These are phyloP conservation scores for Astropecten irregularis DNA, from an alignment of 53 echinoderm and acorn worm genomes.

Conservation along the genomic window DNA sequence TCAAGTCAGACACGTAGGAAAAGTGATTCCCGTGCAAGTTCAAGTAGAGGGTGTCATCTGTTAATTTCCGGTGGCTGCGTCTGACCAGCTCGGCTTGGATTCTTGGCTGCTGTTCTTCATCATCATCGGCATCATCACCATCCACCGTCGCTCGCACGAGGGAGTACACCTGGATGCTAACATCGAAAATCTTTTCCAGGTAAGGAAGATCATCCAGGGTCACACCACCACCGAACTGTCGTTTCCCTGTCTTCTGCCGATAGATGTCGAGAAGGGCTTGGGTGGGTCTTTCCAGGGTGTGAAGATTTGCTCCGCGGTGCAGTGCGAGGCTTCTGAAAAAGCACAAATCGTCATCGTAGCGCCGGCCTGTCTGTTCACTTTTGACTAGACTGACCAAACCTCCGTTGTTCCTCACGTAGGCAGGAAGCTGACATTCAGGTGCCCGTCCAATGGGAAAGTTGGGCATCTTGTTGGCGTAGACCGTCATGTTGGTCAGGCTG, in stretches of 20 bases:
- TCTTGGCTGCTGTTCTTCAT: background rate
- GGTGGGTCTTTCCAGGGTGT: background rate
- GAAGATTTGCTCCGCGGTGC: background rate
- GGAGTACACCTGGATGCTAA: slow-evolving; percentile 2
- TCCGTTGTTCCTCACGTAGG: slow-evolving; percentile 23
- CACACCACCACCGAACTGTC: background rate
- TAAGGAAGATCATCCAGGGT: slow-evolving; percentile 29
- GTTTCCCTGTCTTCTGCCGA: background rate
- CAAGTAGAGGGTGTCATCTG: background rate
- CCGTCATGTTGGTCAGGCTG: slow-evolving; percentile 18
- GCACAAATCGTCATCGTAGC: background rate
- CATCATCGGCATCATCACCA: background rate
- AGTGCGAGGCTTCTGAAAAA: slow-evolving; percentile 19
- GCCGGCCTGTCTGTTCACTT: background rate
- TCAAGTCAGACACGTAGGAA: slow-evolving; percentile 26
- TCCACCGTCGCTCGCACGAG: background rate
- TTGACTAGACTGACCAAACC: slow-evolving; percentile 5
- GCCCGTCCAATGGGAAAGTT: slow-evolving; percentile 57
- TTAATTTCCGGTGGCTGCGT: background rate
- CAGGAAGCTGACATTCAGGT: background rate
- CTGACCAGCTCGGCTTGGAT: background rate
- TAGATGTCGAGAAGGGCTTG: background rate
- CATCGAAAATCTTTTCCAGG: slow-evolving; percentile 28
- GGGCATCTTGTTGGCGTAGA: slow-evolving; percentile 26
- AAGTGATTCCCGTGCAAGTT: background rate